Evolutionary conservation across 1,140 invertebrate species (phyloP).

Genomic region (Pseudobourletiella spinata): DNA sequence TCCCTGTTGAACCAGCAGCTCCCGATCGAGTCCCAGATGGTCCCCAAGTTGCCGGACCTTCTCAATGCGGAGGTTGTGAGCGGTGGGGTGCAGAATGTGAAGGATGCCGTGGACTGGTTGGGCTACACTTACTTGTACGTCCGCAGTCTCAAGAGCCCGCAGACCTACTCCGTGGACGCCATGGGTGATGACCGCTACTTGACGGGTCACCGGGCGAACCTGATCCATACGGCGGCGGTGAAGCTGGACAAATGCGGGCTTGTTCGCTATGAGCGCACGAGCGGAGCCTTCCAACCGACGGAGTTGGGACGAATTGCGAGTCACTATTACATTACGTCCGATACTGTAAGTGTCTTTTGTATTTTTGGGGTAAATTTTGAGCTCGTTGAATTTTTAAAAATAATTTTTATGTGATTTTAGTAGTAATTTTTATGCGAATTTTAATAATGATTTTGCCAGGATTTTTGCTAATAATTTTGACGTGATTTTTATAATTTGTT

Average conservation of each 20-base stretch:
- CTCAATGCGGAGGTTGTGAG: slow-evolving; percentile 94
- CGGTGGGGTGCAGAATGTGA: slow-evolving; percentile 89
- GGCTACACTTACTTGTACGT: slow-evolving; percentile 98
- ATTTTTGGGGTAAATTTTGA: background rate
- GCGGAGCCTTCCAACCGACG: slow-evolving; percentile 83
- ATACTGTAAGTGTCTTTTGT: slow-evolving; percentile 50
- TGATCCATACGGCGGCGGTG: slow-evolving; percentile 93
- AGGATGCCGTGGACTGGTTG: slow-evolving; percentile 90
- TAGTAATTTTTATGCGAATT: background rate
- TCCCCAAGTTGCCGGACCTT: slow-evolving; percentile 85
- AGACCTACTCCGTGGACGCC: slow-evolving; percentile 25
- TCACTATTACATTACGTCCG: slow-evolving; percentile 95
- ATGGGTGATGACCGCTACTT: slow-evolving; percentile 28
- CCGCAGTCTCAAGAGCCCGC: slow-evolving; percentile 39
- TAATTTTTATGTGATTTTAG: background rate
- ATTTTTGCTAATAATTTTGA: no score
- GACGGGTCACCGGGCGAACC: slow-evolving; percentile 66
- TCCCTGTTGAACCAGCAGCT: slow-evolving; percentile 96
- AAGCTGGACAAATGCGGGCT: slow-evolving; percentile 83
- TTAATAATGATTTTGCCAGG: no score
- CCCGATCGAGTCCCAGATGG: slow-evolving; percentile 75
- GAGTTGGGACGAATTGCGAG: slow-evolving; percentile 95
- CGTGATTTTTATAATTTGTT: no score
- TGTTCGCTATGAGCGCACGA: slow-evolving; percentile 92
- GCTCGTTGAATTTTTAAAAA: background rate